Percentiles rank a stretch among this genome's conserved stretches.
phyloP scores from a whole-genome alignment of 2,888 invertebrate genomes.

The Halictus quadricinctus region DNA sequence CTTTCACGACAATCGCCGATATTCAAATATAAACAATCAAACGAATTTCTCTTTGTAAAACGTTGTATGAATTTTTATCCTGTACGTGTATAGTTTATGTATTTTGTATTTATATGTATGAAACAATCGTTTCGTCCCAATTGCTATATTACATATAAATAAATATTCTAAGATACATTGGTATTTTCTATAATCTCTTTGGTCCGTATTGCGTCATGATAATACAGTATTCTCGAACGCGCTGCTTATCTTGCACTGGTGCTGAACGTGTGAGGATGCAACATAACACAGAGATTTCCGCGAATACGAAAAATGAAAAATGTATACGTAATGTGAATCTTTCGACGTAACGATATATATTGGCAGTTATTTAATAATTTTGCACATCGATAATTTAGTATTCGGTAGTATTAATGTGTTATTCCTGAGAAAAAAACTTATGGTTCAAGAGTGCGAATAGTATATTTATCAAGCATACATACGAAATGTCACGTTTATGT shows the following conservation, averaged over 20 bases:
- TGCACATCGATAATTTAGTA: not conserved
- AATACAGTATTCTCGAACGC: not conserved
- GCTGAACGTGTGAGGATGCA: not conserved
- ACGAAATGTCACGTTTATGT: constrained; percentile 71
- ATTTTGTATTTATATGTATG: not conserved
- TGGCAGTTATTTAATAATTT: constrained; percentile 36
- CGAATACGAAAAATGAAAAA: constrained; percentile 11
- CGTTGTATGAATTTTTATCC: not conserved
- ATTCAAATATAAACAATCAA: not conserved
- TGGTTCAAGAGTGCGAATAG: constrained; percentile 12
- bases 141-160: not conserved
- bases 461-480: constrained; percentile 3
- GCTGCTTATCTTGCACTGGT: not conserved
- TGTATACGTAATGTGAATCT: constrained; percentile 17
- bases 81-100: not conserved
- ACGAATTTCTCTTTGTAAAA: not conserved
- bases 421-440: constrained; percentile 25
- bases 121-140: not conserved
- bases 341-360: constrained; percentile 4
- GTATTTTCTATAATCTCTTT: not conserved
- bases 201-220: not conserved
- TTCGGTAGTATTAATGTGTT: constrained; percentile 15
- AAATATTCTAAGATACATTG: not conserved
- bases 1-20: not conserved
- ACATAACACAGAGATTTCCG: not conserved